A percentile compares a stretch with the other conserved stretches of the same genome.
Conservation (phyloP, 1,140 invertebrate species). For the Drosophila obscura region DNA sequence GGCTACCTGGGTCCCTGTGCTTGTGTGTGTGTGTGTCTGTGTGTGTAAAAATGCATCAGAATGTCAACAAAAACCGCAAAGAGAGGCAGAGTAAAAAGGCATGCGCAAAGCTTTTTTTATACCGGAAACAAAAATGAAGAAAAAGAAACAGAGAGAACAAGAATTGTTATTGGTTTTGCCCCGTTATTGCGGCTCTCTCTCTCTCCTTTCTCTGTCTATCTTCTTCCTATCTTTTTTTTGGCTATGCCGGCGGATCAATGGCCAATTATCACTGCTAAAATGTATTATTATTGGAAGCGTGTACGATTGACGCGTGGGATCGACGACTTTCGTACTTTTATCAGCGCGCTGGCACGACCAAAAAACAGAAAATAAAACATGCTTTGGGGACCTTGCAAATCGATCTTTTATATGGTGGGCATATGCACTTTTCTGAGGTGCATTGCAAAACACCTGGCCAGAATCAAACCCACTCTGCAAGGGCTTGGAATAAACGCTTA, state of each 20-base stretch:
- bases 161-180: constrained; percentile 33
- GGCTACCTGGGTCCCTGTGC: neutral
- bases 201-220: neutral
- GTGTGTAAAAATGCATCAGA: constrained; percentile 50
- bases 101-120: constrained; percentile 33
- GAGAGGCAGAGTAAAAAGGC: neutral
- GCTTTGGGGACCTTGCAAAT: constrained; percentile 8
- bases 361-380: constrained; percentile 35
- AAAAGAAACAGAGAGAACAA: constrained; percentile 26
- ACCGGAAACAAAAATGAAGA: constrained; percentile 45
- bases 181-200: constrained; percentile 43
- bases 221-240: constrained; percentile 10
- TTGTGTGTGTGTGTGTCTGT: neutral
- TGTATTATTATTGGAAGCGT: constrained; percentile 68
- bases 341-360: constrained; percentile 29
- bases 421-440: constrained; percentile 1
- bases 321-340: constrained; percentile 45
- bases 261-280: constrained; percentile 75
- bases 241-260: constrained; percentile 38
- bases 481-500: too few species aligned
- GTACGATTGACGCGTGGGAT: constrained; percentile 61
- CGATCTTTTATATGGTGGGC: constrained; percentile 36
- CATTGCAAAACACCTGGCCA: too few species aligned
- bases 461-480: too few species aligned
- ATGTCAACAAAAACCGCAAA: constrained; percentile 62